Conservation (phyloP, 2,113 vertebrate genomes). For the Podocnemis expansa region DNA sequence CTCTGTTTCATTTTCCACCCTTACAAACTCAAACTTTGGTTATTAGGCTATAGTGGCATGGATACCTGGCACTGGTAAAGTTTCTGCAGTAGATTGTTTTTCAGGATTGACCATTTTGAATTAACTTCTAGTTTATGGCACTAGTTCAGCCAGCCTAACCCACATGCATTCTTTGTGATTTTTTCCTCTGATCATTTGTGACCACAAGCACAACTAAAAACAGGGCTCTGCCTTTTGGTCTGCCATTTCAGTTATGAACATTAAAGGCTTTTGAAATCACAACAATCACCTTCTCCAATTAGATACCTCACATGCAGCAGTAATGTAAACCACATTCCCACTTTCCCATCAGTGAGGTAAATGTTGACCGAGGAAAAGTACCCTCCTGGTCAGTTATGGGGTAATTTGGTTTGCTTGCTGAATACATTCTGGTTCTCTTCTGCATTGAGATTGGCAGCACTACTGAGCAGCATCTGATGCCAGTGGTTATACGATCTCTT, state of each 20-base stretch:
- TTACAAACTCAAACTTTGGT: not conserved
- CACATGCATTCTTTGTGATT: not conserved
- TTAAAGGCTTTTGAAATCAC: not conserved
- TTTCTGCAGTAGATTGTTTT: not conserved
- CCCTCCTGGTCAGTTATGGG: not conserved
- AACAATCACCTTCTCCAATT: not conserved
- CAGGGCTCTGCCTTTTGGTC: not conserved
- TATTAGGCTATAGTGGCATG: not conserved
- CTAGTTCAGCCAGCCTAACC: not conserved
- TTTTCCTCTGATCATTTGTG: not conserved
- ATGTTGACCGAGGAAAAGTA: not conserved
- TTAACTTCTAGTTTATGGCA: not conserved
- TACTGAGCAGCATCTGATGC: constrained; percentile 5
- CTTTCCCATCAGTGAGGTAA: not conserved
- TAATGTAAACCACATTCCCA: not conserved
- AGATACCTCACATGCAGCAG: not conserved
- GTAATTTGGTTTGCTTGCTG: not conserved
- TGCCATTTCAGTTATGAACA: not conserved
- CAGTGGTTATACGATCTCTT: not conserved
- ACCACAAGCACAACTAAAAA: not conserved
- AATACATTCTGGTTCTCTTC: not conserved
- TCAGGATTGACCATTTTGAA: not conserved
- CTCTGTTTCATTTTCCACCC: not conserved
- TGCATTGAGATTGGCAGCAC: not conserved
- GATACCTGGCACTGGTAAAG: not conserved